Conservation (phyloP, 2,888 invertebrate genomes). For the Drosophila falleni region DNA sequence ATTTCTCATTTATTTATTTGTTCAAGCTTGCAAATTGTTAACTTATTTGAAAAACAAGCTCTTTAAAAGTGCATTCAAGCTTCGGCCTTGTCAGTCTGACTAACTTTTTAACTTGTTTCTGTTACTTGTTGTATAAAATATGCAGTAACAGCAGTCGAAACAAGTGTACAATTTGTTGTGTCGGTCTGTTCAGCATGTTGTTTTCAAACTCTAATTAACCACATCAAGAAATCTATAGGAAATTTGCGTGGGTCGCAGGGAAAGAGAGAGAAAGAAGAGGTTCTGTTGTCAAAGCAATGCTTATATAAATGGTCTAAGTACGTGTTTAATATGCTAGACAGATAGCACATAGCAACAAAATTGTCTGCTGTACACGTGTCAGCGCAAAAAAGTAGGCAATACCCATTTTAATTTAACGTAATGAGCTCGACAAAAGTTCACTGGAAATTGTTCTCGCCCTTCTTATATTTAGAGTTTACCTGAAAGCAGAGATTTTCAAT, state of each 20-base stretch:
- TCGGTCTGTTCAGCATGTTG: constrained; percentile 57
- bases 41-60: neutral
- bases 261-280: neutral
- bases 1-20: neutral
- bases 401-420: constrained; percentile 52
- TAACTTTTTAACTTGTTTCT: constrained; percentile 30
- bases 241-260: constrained; percentile 61
- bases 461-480: constrained; percentile 17
- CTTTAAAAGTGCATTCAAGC: constrained; percentile 45
- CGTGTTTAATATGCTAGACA: constrained; percentile 72
- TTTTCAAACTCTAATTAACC: constrained; percentile 76
- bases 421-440: constrained; percentile 44
- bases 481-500: neutral
- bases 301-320: constrained; percentile 70
- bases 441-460: constrained; percentile 43
- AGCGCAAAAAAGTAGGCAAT: constrained; percentile 37
- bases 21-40: neutral
- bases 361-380: constrained; percentile 69
- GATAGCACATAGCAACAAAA: constrained; percentile 49
- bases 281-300: constrained; percentile 41
- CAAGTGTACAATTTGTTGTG: constrained; percentile 69
- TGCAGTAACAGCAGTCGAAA: constrained; percentile 71
- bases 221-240: constrained; percentile 75
- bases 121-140: constrained; percentile 66
- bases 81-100: constrained; percentile 34